phyloP scores from a whole-genome alignment of 2,113 vertebrate genomes.

The Larimichthys polyactis region DNA sequence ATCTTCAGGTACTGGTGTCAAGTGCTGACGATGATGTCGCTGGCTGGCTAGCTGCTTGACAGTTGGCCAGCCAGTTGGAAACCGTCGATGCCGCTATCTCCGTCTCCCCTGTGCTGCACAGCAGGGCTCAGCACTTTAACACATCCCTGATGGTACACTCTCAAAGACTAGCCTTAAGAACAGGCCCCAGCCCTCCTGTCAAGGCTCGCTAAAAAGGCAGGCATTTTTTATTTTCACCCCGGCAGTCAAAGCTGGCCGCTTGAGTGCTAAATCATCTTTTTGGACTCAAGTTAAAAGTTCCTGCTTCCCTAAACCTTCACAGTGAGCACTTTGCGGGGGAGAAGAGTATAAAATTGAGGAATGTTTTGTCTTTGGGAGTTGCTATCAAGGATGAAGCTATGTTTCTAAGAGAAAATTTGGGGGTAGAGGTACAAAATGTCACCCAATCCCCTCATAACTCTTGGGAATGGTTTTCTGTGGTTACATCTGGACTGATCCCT shows the following conservation, averaged over 20 bases:
- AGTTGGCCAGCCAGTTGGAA: constrained; percentile 52
- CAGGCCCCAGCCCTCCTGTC: background rate
- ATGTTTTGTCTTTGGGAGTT: constrained; percentile 59
- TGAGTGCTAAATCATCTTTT: constrained; percentile 8
- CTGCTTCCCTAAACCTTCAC: background rate
- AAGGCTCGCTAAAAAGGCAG: background rate
- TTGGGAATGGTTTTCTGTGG: constrained; percentile 58
- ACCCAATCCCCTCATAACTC: constrained; percentile 46
- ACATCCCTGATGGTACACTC: constrained; percentile 70
- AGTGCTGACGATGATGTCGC: constrained; percentile 40
- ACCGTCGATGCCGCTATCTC: constrained; percentile 42
- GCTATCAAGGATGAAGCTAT: constrained; percentile 61
- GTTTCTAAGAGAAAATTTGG: constrained; percentile 55
- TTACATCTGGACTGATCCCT: constrained; percentile 65
- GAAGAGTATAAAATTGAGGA: constrained; percentile 11
- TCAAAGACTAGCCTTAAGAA: constrained; percentile 51
- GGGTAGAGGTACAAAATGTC: constrained; percentile 44
- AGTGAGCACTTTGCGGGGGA: background rate
- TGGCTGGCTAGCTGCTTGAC: constrained; percentile 55
- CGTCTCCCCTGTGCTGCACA: constrained; percentile 47
- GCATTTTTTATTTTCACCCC: background rate
- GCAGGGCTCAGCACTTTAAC: constrained; percentile 52
- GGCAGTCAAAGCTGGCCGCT: constrained; percentile 17
- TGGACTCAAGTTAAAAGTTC: constrained; percentile 19
- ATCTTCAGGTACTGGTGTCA: constrained; percentile 92